Evolutionary conservation across 2,888 invertebrate species (phyloP).

Genomic region (Teleogryllus oceanicus): DNA sequence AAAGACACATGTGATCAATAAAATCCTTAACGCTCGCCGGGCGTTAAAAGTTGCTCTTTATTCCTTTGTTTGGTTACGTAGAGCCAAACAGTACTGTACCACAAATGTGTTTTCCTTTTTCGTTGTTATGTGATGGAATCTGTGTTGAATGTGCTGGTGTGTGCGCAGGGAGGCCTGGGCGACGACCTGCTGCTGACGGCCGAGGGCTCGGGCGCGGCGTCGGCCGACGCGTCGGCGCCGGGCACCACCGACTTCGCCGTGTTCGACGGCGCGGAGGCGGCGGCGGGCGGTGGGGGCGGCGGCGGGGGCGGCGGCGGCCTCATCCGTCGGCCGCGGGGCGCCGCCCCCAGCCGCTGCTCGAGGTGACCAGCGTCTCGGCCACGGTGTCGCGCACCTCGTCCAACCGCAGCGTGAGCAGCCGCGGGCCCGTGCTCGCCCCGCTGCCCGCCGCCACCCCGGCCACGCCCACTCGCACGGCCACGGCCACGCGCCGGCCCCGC

Average conservation of each 20-base stretch:
- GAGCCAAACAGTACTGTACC: too few relatives aligned
- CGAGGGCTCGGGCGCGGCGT: not conserved
- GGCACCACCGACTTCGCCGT: not conserved
- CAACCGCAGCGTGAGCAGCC: constrained; percentile 1
- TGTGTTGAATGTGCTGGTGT: not conserved
- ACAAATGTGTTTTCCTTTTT: too few relatives aligned
- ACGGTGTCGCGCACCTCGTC: not conserved
- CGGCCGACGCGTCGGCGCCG: not conserved
- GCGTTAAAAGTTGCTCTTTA: too few relatives aligned
- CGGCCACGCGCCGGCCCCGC: not conserved
- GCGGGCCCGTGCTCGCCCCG: not conserved
- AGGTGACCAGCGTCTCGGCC: not conserved
- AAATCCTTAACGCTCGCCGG: too few relatives aligned
- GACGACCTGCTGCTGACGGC: constrained; percentile 1
- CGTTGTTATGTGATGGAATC: too few relatives aligned
- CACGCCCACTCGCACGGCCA: not conserved
- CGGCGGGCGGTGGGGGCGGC: not conserved
- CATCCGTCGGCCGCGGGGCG: not conserved
- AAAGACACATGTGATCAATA: too few relatives aligned
- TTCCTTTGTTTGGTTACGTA: too few relatives aligned
- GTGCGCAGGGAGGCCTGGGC: not conserved
- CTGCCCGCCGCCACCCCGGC: not conserved
- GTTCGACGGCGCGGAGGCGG: not conserved
- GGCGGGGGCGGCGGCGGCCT: not conserved
- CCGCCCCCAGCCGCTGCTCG: not conserved